phyloP scores from a whole-genome alignment of 2,113 vertebrate genomes.

The Sarotherodon lohbergeri region DNA sequence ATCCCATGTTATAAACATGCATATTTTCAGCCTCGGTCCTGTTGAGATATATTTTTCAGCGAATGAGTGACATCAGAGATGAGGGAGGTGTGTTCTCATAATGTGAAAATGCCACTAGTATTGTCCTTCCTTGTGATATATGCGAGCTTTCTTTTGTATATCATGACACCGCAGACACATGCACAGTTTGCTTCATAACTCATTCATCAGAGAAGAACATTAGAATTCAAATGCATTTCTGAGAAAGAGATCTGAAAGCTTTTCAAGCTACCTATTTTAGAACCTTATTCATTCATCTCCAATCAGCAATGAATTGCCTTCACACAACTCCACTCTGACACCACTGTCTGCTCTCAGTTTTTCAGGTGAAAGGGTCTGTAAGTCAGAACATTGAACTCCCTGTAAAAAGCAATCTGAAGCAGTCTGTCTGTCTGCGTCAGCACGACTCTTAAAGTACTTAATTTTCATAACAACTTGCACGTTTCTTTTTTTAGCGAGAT shows the following conservation, averaged over 20 bases:
- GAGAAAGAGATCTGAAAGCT: neutral
- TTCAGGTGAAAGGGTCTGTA: conserved; percentile 3
- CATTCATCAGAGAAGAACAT: neutral
- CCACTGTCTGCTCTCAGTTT: neutral
- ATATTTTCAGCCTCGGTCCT: neutral
- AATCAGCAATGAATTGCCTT: neutral
- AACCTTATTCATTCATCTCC: neutral
- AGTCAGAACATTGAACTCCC: conserved; percentile 8
- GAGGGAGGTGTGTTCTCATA: neutral
- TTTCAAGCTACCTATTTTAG: neutral
- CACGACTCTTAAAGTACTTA: conserved; percentile 21
- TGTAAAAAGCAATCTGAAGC: neutral
- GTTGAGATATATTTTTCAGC: neutral
- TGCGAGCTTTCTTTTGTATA: neutral
- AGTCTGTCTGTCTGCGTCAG: conserved; percentile 3
- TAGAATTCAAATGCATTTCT: neutral
- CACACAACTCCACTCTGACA: neutral
- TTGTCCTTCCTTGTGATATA: neutral
- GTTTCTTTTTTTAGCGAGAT: neutral
- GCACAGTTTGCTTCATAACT: neutral
- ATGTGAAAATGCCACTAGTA: neutral
- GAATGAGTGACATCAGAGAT: neutral
- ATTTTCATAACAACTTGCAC: conserved; percentile 25
- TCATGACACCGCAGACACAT: neutral
- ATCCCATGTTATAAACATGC: neutral